A percentile compares a stretch with the other conserved stretches of the same genome.
Evolutionary conservation across 2,888 invertebrate genomes (phyloP).

Genomic region (Zelleria hepariella): DNA sequence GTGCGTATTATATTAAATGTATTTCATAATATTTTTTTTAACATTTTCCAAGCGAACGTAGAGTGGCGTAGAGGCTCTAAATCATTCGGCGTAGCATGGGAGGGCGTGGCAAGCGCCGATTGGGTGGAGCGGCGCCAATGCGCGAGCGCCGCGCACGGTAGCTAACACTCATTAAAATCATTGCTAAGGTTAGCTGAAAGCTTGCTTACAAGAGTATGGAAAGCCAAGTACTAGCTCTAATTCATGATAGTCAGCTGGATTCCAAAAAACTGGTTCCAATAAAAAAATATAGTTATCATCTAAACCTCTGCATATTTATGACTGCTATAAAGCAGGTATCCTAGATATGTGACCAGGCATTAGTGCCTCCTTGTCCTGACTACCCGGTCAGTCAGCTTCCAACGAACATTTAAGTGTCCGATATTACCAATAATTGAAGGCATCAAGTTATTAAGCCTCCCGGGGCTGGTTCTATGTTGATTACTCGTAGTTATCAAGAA

Average conservation of each 20-base stretch:
- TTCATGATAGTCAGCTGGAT: not conserved
- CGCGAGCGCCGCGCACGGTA: slow-evolving; percentile 64
- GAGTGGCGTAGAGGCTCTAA: not conserved
- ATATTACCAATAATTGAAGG: slow-evolving; percentile 70
- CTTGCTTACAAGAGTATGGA: no score
- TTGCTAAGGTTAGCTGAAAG: not conserved
- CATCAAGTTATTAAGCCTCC: slow-evolving; percentile 54
- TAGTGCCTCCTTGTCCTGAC: slow-evolving; percentile 24
- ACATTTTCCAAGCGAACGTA: not conserved
- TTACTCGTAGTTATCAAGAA: slow-evolving; percentile 67
- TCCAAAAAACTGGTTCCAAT: not conserved
- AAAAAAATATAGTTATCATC: not conserved
- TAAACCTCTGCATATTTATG: not conserved
- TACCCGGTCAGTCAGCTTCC: slow-evolving; percentile 55
- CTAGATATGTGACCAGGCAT: slow-evolving; percentile 36
- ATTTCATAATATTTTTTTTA: not conserved
- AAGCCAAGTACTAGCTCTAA: not conserved
- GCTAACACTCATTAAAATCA: slow-evolving; percentile 17
- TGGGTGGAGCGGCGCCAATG: slow-evolving; percentile 62
- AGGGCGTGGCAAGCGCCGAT: slow-evolving; percentile 57
- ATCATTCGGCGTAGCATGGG: slow-evolving; percentile 14
- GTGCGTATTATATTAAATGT: no score
- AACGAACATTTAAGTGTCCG: slow-evolving; percentile 62
- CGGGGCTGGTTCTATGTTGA: slow-evolving; percentile 64
- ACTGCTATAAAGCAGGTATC: not conserved